Evolutionary conservation across 2,797 vertebrate species (phyloP).

Genomic region (Hydrolagus colliei): DNA sequence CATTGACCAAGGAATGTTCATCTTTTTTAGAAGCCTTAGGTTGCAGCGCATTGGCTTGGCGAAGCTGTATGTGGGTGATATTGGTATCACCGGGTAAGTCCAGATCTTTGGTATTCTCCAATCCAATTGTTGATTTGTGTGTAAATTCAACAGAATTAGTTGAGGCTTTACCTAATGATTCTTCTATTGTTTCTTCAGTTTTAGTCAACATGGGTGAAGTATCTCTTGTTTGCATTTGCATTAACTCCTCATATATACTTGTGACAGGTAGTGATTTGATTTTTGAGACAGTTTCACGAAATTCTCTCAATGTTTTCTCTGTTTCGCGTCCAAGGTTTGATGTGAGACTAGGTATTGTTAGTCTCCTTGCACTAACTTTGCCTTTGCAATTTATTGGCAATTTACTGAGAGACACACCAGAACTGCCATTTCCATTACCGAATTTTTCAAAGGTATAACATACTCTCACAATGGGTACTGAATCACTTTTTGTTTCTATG

Average conservation of each 20-base stretch:
- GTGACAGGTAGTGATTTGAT: background rate
- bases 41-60: background rate
- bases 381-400: background rate
- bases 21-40: background rate
- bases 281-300: background rate
- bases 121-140: background rate
- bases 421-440: background rate
- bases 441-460: background rate
- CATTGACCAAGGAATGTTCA: background rate
- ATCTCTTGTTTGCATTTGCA: background rate
- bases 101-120: background rate
- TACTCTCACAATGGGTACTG: too few species aligned
- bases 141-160: background rate
- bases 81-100: background rate
- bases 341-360: background rate
- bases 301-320: background rate
- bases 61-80: too few species aligned
- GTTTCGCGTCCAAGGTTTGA: background rate
- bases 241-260: background rate
- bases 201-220: background rate
- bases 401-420: background rate
- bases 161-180: background rate
- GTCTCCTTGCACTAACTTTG: background rate
- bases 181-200: background rate
- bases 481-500: too few species aligned